phyloP scores from a whole-genome alignment of 1,140 invertebrate species.

The Temnothorax curvispinosus region DNA sequence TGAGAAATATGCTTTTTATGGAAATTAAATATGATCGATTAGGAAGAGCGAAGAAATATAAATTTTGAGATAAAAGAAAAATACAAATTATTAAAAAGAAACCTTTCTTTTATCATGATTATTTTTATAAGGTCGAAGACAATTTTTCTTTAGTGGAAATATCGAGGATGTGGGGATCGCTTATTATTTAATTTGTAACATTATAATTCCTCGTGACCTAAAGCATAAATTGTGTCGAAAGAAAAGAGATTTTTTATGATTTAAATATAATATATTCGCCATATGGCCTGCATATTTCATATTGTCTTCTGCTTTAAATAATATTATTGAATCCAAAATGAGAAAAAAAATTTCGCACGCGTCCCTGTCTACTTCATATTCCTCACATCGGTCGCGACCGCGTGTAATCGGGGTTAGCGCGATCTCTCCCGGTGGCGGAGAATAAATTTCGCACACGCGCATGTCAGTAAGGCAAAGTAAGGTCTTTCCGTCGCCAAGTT shows the following conservation, averaged over 20 bases:
- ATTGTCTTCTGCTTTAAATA: background rate
- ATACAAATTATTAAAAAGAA: background rate
- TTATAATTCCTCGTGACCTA: background rate
- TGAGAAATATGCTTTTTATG: constrained; percentile 21
- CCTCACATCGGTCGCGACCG: constrained; percentile 60
- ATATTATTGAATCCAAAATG: background rate
- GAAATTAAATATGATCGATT: constrained; percentile 22
- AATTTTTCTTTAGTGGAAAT: background rate
- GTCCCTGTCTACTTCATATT: background rate
- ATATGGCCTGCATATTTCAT: background rate
- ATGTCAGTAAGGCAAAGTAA: constrained; percentile 60
- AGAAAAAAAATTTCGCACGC: background rate
- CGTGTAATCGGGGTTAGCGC: constrained; percentile 78
- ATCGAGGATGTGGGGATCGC: background rate
- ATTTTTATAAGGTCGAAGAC: background rate
- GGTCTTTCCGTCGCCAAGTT: constrained; percentile 76
- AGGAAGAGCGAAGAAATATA: background rate
- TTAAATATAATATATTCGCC: background rate
- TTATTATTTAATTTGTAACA: background rate
- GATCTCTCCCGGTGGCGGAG: constrained; percentile 58
- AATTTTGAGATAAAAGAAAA: background rate
- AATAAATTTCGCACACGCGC: constrained; percentile 74
- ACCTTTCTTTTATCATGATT: background rate
- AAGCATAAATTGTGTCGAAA: background rate
- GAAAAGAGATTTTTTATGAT: background rate